Percentiles rank a stretch among this genome's conserved stretches.
These are phyloP conservation scores for Dromius quadrimaculatus DNA, from an alignment of 2,888 invertebrate species.

Conservation along the genomic window DNA sequence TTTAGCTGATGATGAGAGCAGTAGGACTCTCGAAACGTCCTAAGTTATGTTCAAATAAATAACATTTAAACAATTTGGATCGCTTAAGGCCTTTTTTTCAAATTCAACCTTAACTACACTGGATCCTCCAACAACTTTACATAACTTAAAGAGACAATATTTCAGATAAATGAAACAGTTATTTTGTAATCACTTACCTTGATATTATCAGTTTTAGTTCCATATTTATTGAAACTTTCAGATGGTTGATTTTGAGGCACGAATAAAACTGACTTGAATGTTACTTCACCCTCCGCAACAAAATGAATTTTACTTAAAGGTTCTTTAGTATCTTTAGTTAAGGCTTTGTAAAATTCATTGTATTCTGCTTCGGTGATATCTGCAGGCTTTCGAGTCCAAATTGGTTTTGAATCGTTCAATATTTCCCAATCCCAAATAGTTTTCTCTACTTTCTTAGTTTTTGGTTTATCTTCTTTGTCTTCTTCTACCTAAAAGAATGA, in stretches of 20 bases:
- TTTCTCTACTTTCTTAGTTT: constrained; percentile 91
- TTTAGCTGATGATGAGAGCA: too few species aligned
- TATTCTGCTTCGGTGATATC: constrained; percentile 93
- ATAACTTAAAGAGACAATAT: background rate
- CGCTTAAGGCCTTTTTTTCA: too few species aligned
- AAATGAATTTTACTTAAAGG: constrained; percentile 94
- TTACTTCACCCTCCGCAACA: constrained; percentile 98
- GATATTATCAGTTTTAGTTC: constrained; percentile 93
- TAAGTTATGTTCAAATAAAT: too few species aligned
- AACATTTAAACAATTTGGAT: too few species aligned
- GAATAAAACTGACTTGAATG: constrained; percentile 96
- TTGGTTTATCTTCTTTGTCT: constrained; percentile 78
- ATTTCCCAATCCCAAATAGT: constrained; percentile 99
- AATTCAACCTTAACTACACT: too few species aligned
- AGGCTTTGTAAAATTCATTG: constrained; percentile 92
- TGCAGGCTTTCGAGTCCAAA: constrained; percentile 94
- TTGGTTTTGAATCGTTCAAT: constrained; percentile 96
- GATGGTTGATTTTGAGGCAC: constrained; percentile 91
- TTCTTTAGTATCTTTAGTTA: constrained; percentile 89
- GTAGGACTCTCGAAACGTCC: too few species aligned
- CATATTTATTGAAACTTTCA: constrained; percentile 96
- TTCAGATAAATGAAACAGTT: background rate
- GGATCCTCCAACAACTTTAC: background rate
- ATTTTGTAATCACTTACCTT: constrained; percentile 73
- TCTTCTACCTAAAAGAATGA: constrained; percentile 71